phyloP scores from a whole-genome alignment of 37 sponge, comb jelly and placozoan species.

The Beroe ovata region DNA sequence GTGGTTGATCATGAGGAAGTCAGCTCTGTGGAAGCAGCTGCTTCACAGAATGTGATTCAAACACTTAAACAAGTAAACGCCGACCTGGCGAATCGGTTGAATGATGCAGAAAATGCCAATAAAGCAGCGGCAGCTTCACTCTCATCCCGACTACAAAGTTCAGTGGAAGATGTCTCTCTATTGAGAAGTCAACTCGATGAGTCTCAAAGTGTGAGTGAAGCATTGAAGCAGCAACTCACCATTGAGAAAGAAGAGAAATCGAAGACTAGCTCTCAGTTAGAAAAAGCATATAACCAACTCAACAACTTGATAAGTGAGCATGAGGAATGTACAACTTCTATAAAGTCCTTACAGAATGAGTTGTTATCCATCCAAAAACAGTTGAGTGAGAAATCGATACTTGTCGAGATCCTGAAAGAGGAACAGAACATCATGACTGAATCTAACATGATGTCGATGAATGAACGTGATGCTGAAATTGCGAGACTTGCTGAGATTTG shows the following conservation, averaged over 20 bases:
- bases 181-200: slow-evolving; percentile 4
- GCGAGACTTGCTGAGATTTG: neutral
- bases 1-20: neutral
- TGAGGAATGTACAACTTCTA: neutral
- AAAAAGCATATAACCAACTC: slow-evolving; percentile 30
- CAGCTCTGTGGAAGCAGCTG: neutral
- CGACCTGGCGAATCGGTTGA: neutral
- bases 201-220: neutral
- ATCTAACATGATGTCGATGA: neutral
- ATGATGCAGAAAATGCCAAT: neutral
- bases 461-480: neutral
- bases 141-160: neutral
- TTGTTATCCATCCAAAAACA: neutral
- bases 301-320: slow-evolving; percentile 17
- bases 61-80: neutral
- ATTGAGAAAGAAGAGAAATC: slow-evolving; percentile 4
- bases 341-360: neutral
- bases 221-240: neutral
- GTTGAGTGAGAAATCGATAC: neutral
- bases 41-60: neutral
- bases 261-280: neutral
- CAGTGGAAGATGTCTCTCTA: neutral
- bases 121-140: neutral
- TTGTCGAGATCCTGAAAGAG: slow-evolving; percentile 9
- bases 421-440: slow-evolving; percentile 11